A percentile compares a stretch with the other conserved stretches of the same genome.
These are phyloP conservation scores for Leptopilina drosophilae DNA, from an alignment of 2,888 invertebrate species.

Conservation along the genomic window DNA sequence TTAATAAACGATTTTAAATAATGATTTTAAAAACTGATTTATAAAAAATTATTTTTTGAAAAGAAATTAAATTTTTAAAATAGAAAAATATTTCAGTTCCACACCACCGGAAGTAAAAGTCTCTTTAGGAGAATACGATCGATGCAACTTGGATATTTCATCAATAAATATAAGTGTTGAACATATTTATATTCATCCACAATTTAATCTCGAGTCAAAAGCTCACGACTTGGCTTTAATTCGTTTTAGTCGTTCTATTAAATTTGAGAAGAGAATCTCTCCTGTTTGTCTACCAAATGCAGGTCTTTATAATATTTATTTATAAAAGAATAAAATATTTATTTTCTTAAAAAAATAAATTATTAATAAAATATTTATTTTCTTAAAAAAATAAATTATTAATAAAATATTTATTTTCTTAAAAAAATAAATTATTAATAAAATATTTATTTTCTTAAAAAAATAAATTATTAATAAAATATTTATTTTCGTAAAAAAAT, in stretches of 20 bases:
- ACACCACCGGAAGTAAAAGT: slow-evolving; percentile 77
- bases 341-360: not conserved
- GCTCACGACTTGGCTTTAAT: slow-evolving; percentile 82
- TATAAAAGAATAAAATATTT: not conserved
- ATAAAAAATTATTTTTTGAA: no score
- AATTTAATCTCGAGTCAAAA: slow-evolving; percentile 78
- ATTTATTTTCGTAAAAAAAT: no score
- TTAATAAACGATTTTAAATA: no score
- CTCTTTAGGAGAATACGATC: slow-evolving; percentile 79
- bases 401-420: no score
- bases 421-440: no score
- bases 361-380: no score
- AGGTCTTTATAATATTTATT: slow-evolving; percentile 65
- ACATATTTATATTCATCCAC: slow-evolving; percentile 78
- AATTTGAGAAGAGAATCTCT: slow-evolving; percentile 78
- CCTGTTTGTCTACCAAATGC: slow-evolving; percentile 81
- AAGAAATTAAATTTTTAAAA: not conserved
- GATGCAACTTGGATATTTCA: slow-evolving; percentile 78
- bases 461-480: no score
- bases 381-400: no score
- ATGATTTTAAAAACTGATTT: no score
- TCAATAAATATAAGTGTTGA: slow-evolving; percentile 79
- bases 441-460: no score
- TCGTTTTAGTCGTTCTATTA: slow-evolving; percentile 78
- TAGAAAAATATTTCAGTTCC: slow-evolving; percentile 56